phyloP scores from a whole-genome alignment of 2,113 vertebrate species.

The Heterochromis multidens region DNA sequence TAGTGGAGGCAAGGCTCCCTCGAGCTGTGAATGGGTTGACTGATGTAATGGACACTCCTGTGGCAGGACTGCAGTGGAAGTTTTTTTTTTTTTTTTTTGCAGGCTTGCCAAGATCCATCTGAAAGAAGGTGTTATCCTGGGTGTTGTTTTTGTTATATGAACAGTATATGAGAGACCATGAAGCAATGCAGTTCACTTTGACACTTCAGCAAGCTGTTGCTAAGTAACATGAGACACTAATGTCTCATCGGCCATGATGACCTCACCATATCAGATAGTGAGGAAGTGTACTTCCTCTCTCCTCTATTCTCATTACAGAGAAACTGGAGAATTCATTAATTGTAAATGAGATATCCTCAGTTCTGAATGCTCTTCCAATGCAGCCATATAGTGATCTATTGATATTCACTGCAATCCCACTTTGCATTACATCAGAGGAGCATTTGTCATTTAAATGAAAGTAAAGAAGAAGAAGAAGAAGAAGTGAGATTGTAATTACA shows the following conservation, averaged over 20 bases:
- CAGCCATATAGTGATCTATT: background rate
- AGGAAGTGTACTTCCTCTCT: background rate
- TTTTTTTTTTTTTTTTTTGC: background rate
- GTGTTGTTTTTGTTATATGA: background rate
- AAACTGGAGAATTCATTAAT: background rate
- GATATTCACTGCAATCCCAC: background rate
- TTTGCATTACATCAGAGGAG: background rate
- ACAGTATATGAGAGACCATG: background rate
- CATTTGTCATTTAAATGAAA: background rate
- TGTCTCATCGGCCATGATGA: background rate
- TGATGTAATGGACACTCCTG: constrained; percentile 17
- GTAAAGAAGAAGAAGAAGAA: background rate
- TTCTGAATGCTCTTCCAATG: background rate
- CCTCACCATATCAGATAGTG: background rate
- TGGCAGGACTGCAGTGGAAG: background rate
- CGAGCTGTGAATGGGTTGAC: background rate
- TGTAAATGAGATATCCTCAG: background rate
- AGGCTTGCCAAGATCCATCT: background rate
- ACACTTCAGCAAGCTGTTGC: constrained; percentile 18
- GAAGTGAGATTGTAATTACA: background rate
- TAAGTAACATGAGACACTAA: constrained; percentile 26
- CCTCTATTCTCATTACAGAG: background rate
- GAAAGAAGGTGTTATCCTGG: background rate
- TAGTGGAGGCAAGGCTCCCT: background rate
- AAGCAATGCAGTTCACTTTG: background rate